A percentile compares a stretch with the other conserved stretches of the same genome.
Evolutionary conservation across 2,113 vertebrate species (phyloP).

Genomic region (Myiozetetes cayanensis): DNA sequence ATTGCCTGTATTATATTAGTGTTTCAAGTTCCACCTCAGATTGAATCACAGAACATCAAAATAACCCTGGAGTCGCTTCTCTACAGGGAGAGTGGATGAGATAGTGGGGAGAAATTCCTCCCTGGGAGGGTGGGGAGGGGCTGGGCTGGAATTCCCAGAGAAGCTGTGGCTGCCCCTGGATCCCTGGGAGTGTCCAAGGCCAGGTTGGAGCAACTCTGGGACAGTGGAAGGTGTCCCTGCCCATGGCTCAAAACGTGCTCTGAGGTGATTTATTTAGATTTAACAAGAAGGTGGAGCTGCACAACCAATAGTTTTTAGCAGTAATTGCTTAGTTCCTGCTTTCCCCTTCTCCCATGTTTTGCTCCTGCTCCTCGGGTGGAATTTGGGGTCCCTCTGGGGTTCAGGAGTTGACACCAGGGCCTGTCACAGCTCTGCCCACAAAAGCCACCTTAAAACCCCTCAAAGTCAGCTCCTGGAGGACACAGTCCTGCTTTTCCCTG

Average conservation of each 20-base stretch:
- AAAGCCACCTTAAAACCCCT: neutral
- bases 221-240: neutral
- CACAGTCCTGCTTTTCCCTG: neutral
- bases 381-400: neutral
- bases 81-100: neutral
- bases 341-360: neutral
- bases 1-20: neutral
- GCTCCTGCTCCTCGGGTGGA: neutral
- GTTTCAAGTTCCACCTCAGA: neutral
- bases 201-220: neutral
- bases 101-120: neutral
- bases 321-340: neutral
- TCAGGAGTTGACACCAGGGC: neutral
- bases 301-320: neutral
- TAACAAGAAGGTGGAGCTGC: neutral
- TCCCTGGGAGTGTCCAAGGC: neutral
- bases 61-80: neutral
- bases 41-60: neutral
- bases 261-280: neutral
- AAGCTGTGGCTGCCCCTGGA: neutral
- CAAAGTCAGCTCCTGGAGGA: fast-evolving
- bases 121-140: neutral
- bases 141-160: neutral
- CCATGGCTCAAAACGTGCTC: neutral
- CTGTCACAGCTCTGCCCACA: neutral